Evolutionary conservation across 2,797 vertebrate genomes (phyloP).

Genomic region (Carduelis carduelis): DNA sequence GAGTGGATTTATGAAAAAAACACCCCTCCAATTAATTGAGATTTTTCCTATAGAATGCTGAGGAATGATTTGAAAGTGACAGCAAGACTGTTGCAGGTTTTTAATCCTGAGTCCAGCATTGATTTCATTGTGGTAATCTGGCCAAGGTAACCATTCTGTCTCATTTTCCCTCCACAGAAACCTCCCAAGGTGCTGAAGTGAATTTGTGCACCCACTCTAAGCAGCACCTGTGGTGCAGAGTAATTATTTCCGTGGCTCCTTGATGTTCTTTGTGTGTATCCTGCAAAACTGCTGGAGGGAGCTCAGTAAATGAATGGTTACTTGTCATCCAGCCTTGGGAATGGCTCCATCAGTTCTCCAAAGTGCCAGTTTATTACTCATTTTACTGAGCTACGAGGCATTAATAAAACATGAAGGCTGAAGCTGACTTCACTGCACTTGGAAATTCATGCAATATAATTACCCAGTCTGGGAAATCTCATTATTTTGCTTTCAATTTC

Average conservation of each 20-base stretch:
- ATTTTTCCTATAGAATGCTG: neutral
- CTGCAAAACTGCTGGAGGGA: neutral
- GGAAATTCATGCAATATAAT: neutral
- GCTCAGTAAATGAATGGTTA: slow-evolving; percentile 4
- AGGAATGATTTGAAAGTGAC: neutral
- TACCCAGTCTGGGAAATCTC: neutral
- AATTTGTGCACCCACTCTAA: neutral
- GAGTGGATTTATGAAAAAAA: neutral
- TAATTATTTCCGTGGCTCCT: neutral
- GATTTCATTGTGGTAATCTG: neutral
- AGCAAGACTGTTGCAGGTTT: neutral
- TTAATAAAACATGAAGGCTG: slow-evolving; percentile 54
- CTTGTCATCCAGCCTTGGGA: slow-evolving; percentile 23
- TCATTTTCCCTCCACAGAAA: neutral
- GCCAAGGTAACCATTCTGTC: neutral
- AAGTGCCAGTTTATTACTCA: slow-evolving; percentile 52
- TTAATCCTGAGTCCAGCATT: neutral
- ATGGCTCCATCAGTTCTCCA: slow-evolving; percentile 24
- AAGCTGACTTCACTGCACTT: slow-evolving; percentile 10
- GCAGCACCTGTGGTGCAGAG: neutral
- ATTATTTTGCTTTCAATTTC: neutral
- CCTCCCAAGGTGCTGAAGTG: neutral
- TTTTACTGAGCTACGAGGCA: slow-evolving; percentile 40
- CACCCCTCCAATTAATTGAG: neutral
- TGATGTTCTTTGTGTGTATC: neutral